phyloP scores from a whole-genome alignment of 2,113 vertebrate species.

The Chaenogobius annularis region DNA sequence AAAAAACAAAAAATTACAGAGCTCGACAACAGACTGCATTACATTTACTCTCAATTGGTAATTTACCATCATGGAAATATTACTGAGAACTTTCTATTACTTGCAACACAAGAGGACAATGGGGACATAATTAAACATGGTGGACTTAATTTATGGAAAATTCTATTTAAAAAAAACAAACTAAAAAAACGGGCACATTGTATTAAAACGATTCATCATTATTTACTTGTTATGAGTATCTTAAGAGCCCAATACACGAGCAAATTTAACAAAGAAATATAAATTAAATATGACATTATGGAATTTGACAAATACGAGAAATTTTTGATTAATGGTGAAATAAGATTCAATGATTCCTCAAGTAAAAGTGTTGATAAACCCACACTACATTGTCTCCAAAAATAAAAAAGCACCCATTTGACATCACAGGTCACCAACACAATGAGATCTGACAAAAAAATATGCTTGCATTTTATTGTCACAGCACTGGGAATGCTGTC shows the following conservation, averaged over 20 bases:
- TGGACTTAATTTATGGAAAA: background rate
- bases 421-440: background rate
- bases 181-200: background rate
- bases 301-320: background rate
- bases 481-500: conserved; percentile 51
- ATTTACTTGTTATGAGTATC: background rate
- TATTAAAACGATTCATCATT: background rate
- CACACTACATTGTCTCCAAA: background rate
- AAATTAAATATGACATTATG: background rate
- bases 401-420: conserved; percentile 12
- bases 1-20: background rate
- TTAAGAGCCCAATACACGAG: background rate
- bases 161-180: background rate
- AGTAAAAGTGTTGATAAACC: conserved; percentile 27
- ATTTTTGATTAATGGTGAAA: background rate
- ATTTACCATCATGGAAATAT: background rate
- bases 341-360: conserved; percentile 13
- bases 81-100: background rate
- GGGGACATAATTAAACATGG: too few species aligned
- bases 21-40: background rate
- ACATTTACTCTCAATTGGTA: too few species aligned
- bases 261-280: background rate
- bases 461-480: conserved; percentile 1
- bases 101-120: background rate
- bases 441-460: conserved; percentile 14